Base-by-base conservation (phyloP, 2,888 invertebrate species). In the Ophioninae sp. region DNA sequence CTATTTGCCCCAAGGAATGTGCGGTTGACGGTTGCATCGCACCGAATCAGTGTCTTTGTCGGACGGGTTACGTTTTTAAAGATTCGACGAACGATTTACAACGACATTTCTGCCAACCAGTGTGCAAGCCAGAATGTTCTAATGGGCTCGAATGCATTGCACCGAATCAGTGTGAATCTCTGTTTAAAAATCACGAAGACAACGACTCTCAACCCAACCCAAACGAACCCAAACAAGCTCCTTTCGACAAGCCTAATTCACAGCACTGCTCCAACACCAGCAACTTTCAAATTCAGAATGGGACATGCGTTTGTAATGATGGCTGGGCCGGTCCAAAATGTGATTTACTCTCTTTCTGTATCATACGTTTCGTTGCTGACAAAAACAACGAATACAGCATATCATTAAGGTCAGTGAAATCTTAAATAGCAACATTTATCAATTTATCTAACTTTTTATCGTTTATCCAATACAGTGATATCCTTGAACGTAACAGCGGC, bases 91-190 rank as follows among this genome's bases (percentile, higher is more conserved):
- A 59, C 41, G 61, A 83, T 10, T 37, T 51, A 22, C 0, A n/a
- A 30, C 65, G 65, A 56, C 65, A 87, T 82, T 79, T 90, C 87
- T 68, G 85, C 86, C 17, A 91, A 87, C 88, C 87, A 0, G 90
- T 88, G 7, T 93, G 88, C 6, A 87, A 82, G 30, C 82, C 86
- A 0, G 93, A 93, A 13, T 95, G 95, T 75, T 94, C 94, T n/a
- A 87, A 91, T 81, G 95, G 95, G 0, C 88, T 88, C 13, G 77
- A 82, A 20, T 86, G 86, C 61, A 30, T 81, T n/a, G 82, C 44
- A 23, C 84, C 86, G 30, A 82, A 85, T 78, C 65, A 77, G 56
- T 86, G 85, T 44, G 59, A 79, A 51, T 69, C 41, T 61, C 78
- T 76, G 17, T 30, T 37, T 3, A 69, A 75, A n/a, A 51, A 37